Base-by-base conservation (phyloP, 2,797 vertebrate species). In the Thaleichthys pacificus region DNA sequence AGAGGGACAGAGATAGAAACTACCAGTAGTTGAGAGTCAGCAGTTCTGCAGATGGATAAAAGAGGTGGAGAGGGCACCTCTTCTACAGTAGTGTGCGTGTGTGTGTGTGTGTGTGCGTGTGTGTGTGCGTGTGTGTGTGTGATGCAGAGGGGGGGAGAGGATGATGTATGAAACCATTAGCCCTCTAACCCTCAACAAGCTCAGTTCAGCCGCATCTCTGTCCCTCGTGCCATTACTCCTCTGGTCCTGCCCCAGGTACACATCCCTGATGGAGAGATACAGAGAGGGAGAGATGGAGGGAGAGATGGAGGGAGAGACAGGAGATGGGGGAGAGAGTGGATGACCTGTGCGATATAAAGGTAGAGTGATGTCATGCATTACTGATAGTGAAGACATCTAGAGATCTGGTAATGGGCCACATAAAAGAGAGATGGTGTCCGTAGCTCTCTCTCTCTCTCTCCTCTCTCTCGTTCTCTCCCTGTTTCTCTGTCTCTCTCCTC, bases 91-190 rank as follows among this genome's bases (percentile, higher is more conserved):
- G 38, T 51, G 62, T 58, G 24, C 69, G 74, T 71, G 70, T 61
- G 15, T 6, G 68, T 35, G 22, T 24, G 22, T 24, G 22, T 64
- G 65, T 65, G 71, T 62, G 32, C 61, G 65, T 57, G 32, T 71
- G 35, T 58, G 42, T 54, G 68, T 35, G 49, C 54, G 54, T 32
- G 35, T 69, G 71, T 54, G 61, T 24, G 66, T 69, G 60, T 60
- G 62, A 51, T n/a, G 60, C 56, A 58, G 51, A 71, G 60, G 60
- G 38, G 2, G 22, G 58, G 76, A 78, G 28, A 73, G 69, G 66
- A 76, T 86, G 82, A 86, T 80, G n/a, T 79, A 85, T 85, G 78
- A 79, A 86, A 68, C 82, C 73, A 88, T 89, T 87, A 86, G 56
- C 69, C 71, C 24, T 30, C 62, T 77, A 77, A 82, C 79, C 80